phyloP scores from a whole-genome alignment of 1,140 invertebrate species.

The Halictus rubicundus region DNA sequence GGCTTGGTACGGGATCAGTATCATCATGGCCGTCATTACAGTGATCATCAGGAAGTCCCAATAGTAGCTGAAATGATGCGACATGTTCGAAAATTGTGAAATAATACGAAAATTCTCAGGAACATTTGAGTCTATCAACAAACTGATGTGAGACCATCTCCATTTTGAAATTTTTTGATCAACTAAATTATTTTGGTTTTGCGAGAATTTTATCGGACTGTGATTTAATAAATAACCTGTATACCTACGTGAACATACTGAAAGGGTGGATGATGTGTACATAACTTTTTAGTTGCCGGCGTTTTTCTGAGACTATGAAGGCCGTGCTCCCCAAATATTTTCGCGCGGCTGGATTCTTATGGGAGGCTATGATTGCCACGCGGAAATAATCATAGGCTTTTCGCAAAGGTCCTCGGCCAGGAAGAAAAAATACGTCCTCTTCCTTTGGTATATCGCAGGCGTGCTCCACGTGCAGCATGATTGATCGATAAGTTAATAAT shows the following conservation, averaged over 20 bases:
- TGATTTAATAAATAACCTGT: too few relatives aligned
- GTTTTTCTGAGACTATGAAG: conserved; percentile 70
- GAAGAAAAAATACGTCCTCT: conserved; percentile 61
- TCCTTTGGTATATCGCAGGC: conserved; percentile 62
- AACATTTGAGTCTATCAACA: too few relatives aligned
- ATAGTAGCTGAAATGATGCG: conserved; percentile 28
- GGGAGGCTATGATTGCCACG: conserved; percentile 65
- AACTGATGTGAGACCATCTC: too few relatives aligned
- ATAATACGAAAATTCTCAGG: too few relatives aligned
- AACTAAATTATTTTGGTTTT: too few relatives aligned
- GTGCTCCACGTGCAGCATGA: conserved; percentile 63
- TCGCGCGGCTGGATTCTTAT: conserved; percentile 65
- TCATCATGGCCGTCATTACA: conserved; percentile 55
- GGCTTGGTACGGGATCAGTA: conserved; percentile 70
- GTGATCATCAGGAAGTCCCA: conserved; percentile 73
- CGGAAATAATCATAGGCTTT: conserved; percentile 48
- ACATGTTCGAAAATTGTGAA: not conserved
- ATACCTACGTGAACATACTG: conserved; percentile 74
- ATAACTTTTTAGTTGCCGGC: conserved; percentile 66
- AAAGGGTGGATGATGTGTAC: conserved; percentile 74
- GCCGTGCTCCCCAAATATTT: conserved; percentile 71
- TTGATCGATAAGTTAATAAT: not conserved
- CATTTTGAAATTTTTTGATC: too few relatives aligned
- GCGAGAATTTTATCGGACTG: too few relatives aligned
- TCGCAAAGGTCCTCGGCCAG: conserved; percentile 46